Evolutionary conservation across 2,797 vertebrate genomes (phyloP), one percentile per base, ranked within the genome.

Genomic region (Urosaurus nigricauda): DNA sequence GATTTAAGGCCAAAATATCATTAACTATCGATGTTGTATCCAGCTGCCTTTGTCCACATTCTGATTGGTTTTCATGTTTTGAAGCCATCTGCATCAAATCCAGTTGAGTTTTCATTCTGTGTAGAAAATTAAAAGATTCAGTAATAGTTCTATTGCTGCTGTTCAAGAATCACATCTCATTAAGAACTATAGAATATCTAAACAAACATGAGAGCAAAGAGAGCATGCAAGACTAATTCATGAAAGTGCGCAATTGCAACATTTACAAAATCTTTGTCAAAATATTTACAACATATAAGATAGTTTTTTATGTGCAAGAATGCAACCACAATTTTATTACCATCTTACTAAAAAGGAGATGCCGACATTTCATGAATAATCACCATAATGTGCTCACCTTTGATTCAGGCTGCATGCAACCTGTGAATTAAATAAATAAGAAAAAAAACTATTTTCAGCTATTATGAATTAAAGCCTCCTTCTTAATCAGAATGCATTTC

Each of bases 321-420:
- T 43, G 14, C 11, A 58, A 24, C 6, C 37, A 71, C n/a, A 4
- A 37, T 56, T 14, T 80, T 53, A 71, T 70, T 79, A 80, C 29
- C 37, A 7, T 11, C 5, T 68, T 56, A 84, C 17, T 65, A 40
- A 51, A 86, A 51, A 40, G 47, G 83, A 1, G 65, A 56, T 80
- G 35, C 26, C 35, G 35, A 37, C 73, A 75, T 86, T 74, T n/a
- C 40, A 1, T 47, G 2, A 93, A 93, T 89, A 88, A 87, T 56
- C 60, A 43, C 11, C 24, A 63, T 86, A 21, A 86, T 0, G 56
- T 0, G 77, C 40, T 71, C 96, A 97, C 96, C 96, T 96, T 94
- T 94, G 88, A 92, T 97, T 97, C 91, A 97, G 93, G 88, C 90
- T 95, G 94, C 96, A 96, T 70, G 96, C 96, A 90, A 96, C 94